Base-by-base conservation (phyloP, 2,797 vertebrate species). In the Hoplostethus atlanticus region DNA sequence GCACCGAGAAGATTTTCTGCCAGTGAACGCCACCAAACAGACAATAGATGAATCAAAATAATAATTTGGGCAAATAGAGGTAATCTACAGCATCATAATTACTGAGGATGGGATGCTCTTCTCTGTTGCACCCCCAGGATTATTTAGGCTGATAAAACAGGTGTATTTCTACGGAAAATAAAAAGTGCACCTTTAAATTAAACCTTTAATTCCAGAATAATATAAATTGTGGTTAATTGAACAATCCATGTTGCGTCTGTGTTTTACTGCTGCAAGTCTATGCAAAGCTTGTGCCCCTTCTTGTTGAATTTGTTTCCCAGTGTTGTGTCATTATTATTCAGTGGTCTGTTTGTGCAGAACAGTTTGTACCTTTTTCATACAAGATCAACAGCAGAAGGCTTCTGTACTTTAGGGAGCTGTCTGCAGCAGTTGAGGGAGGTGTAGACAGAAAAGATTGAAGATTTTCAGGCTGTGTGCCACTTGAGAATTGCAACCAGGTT, bases 301-400 rank as follows among this genome's bases (percentile, higher is more conserved):
- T 68, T 68, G 71, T 66, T 28, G 64, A 83, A 79, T 84, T 68
- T 82, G 79, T 80, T 83, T 89, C 68, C 64, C 59, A 50, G 50
- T 64, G 73, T 61, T 56, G 59, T 62, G 64, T 71, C 77, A 81
- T 88, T 83, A 82, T 84, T 85, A 77, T 89, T 84, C 81, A 87
- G 64, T 75, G 77, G 79, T 84, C 82, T 87, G 78, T 92, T 88
- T 91, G 86, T 78, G 76, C 78, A 81, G 87, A 91, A 86, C 81
- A 73, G 71, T 90, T 86, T 89, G 87, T 90, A 87, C 84, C 84
- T 87, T 89, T 85, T 87, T 86, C 65, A 80, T 78, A 83, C 68
- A 86, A 87, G 86, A 89, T 89, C 88, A 89, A 89, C 81, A 89
- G 79, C 84, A 76, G 80, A 81, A 83, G 66, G 81, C 84, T 86